Conservation (phyloP, 2,113 vertebrate species). For the Dasyprocta punctata region DNA sequence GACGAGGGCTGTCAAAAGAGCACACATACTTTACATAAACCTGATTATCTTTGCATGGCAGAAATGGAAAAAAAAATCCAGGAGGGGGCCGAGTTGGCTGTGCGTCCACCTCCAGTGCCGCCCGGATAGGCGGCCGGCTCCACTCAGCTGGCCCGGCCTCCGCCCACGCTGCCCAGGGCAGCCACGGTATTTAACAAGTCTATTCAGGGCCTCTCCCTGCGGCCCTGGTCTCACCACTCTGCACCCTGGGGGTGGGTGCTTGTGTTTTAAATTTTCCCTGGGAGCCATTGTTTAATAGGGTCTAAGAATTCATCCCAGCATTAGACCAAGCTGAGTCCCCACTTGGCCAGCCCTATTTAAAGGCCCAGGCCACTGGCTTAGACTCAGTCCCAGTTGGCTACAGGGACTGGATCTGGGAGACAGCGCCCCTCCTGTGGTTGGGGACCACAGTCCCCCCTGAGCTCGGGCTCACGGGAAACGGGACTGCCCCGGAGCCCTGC, state of each 20-base stretch:
- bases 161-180: conserved; percentile 94
- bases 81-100: conserved; percentile 89
- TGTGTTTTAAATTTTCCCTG: conserved; percentile 84
- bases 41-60: conserved; percentile 99
- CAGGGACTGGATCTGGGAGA: neutral
- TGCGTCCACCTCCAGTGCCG: conserved; percentile 90
- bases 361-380: neutral
- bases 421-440: neutral
- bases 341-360: neutral
- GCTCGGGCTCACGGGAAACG: neutral
- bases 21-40: conserved; percentile 99
- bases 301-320: conserved; percentile 87
- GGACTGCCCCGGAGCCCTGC: neutral
- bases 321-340: conserved; percentile 83
- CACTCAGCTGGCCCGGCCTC: conserved; percentile 87
- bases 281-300: conserved; percentile 89
- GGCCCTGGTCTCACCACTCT: conserved; percentile 90
- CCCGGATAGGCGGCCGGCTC: conserved; percentile 90
- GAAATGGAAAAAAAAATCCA: conserved; percentile 91
- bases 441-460: neutral
- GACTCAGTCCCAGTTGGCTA: neutral
- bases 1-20: conserved; percentile 99
- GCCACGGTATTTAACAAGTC: conserved; percentile 95
- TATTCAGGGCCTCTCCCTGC: conserved; percentile 90
- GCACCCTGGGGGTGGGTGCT: conserved; percentile 86